phyloP scores from a whole-genome alignment of 2,888 invertebrate genomes.

The Andrena minutula region DNA sequence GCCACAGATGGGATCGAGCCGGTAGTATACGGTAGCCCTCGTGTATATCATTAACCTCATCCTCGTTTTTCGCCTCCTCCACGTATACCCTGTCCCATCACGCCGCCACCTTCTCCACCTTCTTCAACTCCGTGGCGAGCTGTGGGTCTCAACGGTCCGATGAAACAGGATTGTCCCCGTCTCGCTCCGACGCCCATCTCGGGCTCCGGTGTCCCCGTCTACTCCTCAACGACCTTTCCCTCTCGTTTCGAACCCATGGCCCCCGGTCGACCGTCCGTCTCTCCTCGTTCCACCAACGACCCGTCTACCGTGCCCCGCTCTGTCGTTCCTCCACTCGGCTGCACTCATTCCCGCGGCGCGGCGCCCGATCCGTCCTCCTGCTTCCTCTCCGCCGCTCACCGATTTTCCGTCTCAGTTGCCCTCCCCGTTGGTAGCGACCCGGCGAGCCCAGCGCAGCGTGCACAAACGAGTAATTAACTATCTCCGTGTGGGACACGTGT shows the following conservation, averaged over 20 bases:
- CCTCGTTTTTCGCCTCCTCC: slow-evolving; percentile 80
- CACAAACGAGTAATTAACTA: slow-evolving; percentile 85
- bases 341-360: slow-evolving; percentile 49
- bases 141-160: slow-evolving; percentile 72
- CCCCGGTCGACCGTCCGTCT: not conserved
- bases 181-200: slow-evolving; percentile 56
- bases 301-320: slow-evolving; percentile 37
- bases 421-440: slow-evolving; percentile 56
- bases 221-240: slow-evolving; percentile 12
- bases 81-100: slow-evolving; percentile 60
- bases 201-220: slow-evolving; percentile 16
- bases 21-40: slow-evolving; percentile 80
- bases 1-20: slow-evolving; percentile 79
- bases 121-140: slow-evolving; percentile 66
- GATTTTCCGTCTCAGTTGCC: slow-evolving; percentile 68
- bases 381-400: slow-evolving; percentile 44
- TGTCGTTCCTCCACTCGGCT: slow-evolving; percentile 43
- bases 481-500: slow-evolving; percentile 84
- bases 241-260: slow-evolving; percentile 37
- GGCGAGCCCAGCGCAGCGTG: slow-evolving; percentile 70
- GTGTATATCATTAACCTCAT: slow-evolving; percentile 84
- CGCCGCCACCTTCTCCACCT: slow-evolving; percentile 44
- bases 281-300: slow-evolving; percentile 22
- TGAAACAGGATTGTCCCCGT: slow-evolving; percentile 74
- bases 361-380: slow-evolving; percentile 52